A percentile compares a stretch with the other conserved stretches of the same genome.
These are phyloP conservation scores for Pseudochaenichthys georgianus DNA, from an alignment of 2,797 vertebrate species.

Conservation along the genomic window DNA sequence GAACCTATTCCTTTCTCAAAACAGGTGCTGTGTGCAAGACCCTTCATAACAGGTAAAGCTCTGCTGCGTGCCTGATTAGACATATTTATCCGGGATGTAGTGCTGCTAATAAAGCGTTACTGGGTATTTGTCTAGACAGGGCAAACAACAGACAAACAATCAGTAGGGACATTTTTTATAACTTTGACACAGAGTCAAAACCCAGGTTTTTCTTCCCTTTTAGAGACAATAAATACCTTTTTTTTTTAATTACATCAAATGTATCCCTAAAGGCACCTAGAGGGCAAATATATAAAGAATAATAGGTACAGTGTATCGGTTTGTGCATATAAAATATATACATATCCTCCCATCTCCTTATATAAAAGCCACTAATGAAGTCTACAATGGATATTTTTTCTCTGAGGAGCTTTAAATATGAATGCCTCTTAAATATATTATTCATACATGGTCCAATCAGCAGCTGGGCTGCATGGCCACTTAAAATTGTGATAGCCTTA, in stretches of 20 bases:
- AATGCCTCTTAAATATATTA: slow-evolving; percentile 54
- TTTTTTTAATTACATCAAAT: background rate
- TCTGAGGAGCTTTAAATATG: slow-evolving; percentile 49
- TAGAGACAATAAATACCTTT: background rate
- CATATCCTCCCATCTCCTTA: slow-evolving; percentile 6
- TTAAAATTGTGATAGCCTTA: slow-evolving; percentile 9
- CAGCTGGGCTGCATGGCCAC: slow-evolving; percentile 25
- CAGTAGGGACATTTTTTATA: slow-evolving; percentile 7
- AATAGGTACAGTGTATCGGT: background rate
- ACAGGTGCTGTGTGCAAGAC: slow-evolving; percentile 38
- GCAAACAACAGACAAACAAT: slow-evolving; percentile 4
- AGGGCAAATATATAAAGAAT: background rate
- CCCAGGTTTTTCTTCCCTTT: background rate
- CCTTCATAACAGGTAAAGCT: slow-evolving; percentile 40
- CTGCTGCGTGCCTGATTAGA: slow-evolving; percentile 60
- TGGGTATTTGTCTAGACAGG: slow-evolving; percentile 58
- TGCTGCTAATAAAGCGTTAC: slow-evolving; percentile 57
- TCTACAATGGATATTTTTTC: slow-evolving; percentile 32
- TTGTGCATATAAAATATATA: background rate
- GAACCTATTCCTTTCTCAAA: slow-evolving; percentile 26
- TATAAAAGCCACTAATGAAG: slow-evolving; percentile 31
- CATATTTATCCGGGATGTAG: slow-evolving; percentile 46
- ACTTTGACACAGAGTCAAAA: slow-evolving; percentile 28
- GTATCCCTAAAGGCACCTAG: background rate
- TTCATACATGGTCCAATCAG: slow-evolving; percentile 43